These are phyloP conservation scores for Antheraea assamensis DNA, from an alignment of 2,888 invertebrate species.

Conservation along the genomic window DNA sequence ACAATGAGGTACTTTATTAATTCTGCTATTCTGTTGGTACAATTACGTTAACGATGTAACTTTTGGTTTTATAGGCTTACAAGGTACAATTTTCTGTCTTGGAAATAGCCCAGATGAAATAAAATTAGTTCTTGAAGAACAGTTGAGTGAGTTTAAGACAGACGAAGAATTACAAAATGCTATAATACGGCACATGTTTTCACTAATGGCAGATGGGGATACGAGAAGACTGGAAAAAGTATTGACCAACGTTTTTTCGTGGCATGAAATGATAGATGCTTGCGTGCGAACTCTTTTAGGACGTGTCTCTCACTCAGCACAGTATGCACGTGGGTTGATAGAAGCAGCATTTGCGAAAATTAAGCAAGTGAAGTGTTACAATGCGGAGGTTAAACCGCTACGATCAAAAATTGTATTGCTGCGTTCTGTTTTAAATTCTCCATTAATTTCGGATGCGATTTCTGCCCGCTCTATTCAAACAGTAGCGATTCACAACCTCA, in stretches of 20 bases:
- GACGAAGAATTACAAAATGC: too few relatives aligned
- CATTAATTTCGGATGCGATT: constrained; percentile 29
- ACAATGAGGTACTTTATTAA: constrained; percentile 21
- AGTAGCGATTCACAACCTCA: constrained; percentile 18
- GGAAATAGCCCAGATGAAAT: constrained; percentile 54
- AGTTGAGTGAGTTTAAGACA: constrained; percentile 36
- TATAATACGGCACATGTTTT: constrained; percentile 46
- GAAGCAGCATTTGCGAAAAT: constrained; percentile 46
- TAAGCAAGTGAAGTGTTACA: constrained; percentile 32
- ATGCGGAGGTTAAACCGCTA: constrained; percentile 31
- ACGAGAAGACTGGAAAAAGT: constrained; percentile 29
- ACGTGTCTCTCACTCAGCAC: constrained; percentile 50
- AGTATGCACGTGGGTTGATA: constrained; percentile 51
- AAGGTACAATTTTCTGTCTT: constrained; percentile 58
- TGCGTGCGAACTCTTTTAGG: constrained; percentile 49
- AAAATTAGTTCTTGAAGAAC: constrained; percentile 37
- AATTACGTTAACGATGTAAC: constrained; percentile 11
- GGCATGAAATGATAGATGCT: constrained; percentile 42
- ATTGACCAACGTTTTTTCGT: constrained; percentile 29
- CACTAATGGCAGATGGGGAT: constrained; percentile 38
- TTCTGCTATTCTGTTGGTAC: background rate
- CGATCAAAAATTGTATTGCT: constrained; percentile 45
- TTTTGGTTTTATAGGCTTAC: constrained; percentile 37
- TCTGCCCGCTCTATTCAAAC: background rate
- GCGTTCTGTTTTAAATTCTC: constrained; percentile 31